Evolutionary conservation across 1,140 invertebrate genomes (phyloP).

Genomic region (Solen grandis): DNA sequence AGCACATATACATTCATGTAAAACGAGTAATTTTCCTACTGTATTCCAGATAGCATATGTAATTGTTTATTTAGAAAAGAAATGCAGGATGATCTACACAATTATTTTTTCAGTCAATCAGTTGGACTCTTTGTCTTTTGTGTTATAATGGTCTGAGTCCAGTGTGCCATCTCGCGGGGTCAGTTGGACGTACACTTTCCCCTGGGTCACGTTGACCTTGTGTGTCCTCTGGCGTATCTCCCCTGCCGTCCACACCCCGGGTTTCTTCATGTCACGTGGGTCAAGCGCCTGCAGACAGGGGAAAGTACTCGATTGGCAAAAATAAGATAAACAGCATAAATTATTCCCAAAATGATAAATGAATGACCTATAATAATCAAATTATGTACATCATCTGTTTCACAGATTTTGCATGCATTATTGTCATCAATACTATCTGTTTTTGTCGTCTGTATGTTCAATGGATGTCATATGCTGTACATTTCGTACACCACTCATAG

Average conservation of each 20-base stretch:
- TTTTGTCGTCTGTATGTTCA: background rate
- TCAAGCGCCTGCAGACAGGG: conserved; percentile 61
- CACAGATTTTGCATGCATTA: background rate
- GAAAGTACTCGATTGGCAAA: background rate
- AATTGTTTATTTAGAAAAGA: too few species aligned
- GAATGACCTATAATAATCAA: background rate
- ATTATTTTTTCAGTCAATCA: too few species aligned
- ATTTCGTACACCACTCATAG: too few species aligned
- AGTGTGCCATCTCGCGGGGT: conserved; percentile 47
- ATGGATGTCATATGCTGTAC: too few species aligned
- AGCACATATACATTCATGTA: too few species aligned
- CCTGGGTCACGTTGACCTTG: conserved; percentile 55
- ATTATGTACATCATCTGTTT: background rate
- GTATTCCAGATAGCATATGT: too few species aligned
- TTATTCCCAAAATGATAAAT: background rate
- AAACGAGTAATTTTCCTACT: too few species aligned
- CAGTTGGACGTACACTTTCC: conserved; percentile 61
- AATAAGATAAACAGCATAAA: background rate
- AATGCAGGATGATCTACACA: too few species aligned
- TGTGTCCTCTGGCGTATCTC: conserved; percentile 67
- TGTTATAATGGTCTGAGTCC: conserved; percentile 69
- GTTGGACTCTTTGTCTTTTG: background rate
- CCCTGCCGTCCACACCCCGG: conserved; percentile 61
- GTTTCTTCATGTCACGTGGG: conserved; percentile 62
- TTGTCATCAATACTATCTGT: background rate